Conservation (phyloP, 2,113 vertebrate species). For the Cercocebus atys region DNA sequence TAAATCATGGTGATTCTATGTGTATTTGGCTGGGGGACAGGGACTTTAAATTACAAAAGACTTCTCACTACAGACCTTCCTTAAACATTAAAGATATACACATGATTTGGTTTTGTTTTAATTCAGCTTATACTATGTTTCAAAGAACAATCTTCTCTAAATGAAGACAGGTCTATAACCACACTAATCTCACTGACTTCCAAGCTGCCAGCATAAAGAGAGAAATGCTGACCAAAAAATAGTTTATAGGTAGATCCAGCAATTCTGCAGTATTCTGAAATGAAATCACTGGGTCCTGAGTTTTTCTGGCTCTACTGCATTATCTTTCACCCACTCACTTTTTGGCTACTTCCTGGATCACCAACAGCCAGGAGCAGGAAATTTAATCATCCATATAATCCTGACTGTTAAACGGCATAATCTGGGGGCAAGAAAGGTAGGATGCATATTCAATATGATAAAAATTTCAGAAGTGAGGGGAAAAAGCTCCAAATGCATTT, state of each 20-base stretch:
- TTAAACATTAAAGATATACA: neutral
- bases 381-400: neutral
- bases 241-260: neutral
- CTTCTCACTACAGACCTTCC: neutral
- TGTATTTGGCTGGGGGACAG: neutral
- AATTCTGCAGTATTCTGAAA: neutral
- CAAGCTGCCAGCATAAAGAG: neutral
- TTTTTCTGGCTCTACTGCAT: neutral
- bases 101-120: neutral
- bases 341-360: conserved; percentile 22
- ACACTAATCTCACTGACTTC: neutral
- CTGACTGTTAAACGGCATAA: neutral
- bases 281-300: neutral
- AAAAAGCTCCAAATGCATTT: neutral
- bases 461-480: conserved; percentile 30
- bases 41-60: neutral
- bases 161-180: neutral
- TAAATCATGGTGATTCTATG: neutral
- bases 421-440: neutral
- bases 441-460: neutral
- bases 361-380: neutral
- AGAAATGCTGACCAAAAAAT: neutral
- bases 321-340: neutral
- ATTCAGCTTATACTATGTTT: neutral
- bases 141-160: neutral